Evolutionary conservation across 2,113 vertebrate genomes (phyloP).

Genomic region (Mellivora capensis): DNA sequence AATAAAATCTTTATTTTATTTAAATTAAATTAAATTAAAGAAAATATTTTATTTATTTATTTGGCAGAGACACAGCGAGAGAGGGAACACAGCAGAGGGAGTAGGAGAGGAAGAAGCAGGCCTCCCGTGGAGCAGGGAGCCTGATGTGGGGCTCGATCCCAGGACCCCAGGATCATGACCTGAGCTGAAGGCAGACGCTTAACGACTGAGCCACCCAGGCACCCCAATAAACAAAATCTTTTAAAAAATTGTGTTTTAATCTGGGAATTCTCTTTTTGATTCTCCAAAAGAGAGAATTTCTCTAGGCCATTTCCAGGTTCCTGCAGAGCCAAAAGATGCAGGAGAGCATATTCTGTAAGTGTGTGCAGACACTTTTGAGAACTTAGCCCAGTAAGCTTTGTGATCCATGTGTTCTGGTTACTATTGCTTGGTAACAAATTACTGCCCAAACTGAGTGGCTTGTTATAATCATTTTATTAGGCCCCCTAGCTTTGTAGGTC

Average conservation of each 20-base stretch:
- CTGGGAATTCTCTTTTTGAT: conserved; percentile 11
- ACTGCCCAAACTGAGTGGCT: background rate
- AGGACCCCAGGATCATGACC: too few relatives aligned
- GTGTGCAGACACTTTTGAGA: background rate
- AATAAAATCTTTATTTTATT: too few relatives aligned
- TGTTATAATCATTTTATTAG: conserved; percentile 10
- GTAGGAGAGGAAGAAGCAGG: too few relatives aligned
- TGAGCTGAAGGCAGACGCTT: too few relatives aligned
- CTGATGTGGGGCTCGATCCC: too few relatives aligned
- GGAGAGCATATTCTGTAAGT: background rate
- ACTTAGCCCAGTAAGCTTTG: background rate
- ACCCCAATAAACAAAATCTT: too few relatives aligned
- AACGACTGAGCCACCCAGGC: too few relatives aligned
- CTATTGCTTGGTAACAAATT: conserved; percentile 6
- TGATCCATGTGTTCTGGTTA: background rate
- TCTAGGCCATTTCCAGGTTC: background rate
- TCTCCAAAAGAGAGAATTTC: background rate
- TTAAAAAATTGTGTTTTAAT: background rate
- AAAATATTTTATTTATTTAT: too few relatives aligned
- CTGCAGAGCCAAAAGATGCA: background rate
- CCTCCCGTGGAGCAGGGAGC: too few relatives aligned
- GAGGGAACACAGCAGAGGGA: too few relatives aligned
- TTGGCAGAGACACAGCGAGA: too few relatives aligned
- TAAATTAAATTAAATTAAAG: too few relatives aligned
- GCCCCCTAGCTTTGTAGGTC: background rate